phyloP scores from a whole-genome alignment of 2,113 vertebrate genomes.

The Natator depressus region DNA sequence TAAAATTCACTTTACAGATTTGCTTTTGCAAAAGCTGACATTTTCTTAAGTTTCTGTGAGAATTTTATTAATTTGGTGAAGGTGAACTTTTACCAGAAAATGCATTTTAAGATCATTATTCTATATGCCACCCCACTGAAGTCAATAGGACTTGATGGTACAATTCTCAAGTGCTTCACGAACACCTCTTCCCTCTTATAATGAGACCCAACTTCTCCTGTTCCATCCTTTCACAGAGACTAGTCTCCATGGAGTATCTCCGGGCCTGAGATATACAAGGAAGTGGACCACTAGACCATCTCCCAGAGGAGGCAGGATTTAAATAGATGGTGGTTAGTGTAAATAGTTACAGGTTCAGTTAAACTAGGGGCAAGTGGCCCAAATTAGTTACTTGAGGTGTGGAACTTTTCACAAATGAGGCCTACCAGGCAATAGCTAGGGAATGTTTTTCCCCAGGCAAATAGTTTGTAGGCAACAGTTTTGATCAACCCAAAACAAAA shows the following conservation, averaged over 20 bases:
- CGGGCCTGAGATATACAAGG: too few species aligned
- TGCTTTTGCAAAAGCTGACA: not conserved
- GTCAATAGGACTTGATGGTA: not conserved
- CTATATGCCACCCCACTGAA: not conserved
- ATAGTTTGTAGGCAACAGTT: not conserved
- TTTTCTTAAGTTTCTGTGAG: not conserved
- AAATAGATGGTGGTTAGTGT: not conserved
- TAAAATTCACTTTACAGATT: not conserved
- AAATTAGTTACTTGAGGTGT: not conserved
- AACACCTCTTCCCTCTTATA: not conserved
- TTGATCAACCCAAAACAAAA: not conserved
- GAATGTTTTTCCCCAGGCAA: not conserved
- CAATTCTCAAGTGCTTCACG: not conserved
- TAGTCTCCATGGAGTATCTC: not conserved
- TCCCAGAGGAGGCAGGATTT: not conserved
- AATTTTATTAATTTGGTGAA: rapidly evolving
- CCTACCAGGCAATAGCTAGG: not conserved
- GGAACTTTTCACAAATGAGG: not conserved
- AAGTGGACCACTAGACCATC: not conserved
- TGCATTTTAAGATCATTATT: not conserved
- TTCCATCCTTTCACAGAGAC: not conserved
- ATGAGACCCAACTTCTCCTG: not conserved
- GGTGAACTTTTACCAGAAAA: not conserved
- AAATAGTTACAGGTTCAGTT: not conserved
- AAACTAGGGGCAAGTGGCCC: not conserved